Evolutionary conservation across 1,140 invertebrate genomes (phyloP).

Genomic region (Ectropis grisescens): DNA sequence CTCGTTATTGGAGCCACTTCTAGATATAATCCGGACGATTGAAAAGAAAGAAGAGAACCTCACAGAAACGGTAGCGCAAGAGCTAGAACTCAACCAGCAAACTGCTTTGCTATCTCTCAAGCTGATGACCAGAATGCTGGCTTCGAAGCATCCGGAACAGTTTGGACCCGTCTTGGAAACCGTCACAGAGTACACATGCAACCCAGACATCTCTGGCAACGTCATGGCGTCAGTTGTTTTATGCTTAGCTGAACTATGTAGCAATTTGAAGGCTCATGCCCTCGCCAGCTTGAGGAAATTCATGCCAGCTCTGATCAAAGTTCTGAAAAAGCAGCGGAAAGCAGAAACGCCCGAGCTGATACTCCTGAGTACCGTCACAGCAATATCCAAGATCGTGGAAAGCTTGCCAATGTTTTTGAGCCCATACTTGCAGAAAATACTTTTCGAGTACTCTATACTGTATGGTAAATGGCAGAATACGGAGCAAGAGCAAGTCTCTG

Average conservation of each 20-base stretch:
- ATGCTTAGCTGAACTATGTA: constrained; percentile 85
- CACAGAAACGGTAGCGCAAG: constrained; percentile 59
- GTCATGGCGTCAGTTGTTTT: constrained; percentile 82
- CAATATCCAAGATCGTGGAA: constrained; percentile 85
- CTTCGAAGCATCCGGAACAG: constrained; percentile 71
- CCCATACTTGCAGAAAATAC: constrained; percentile 83
- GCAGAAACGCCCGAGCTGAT: constrained; percentile 68
- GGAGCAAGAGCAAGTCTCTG: constrained; percentile 65
- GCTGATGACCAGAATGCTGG: constrained; percentile 80
- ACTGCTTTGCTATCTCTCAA: constrained; percentile 86
- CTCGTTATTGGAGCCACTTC: constrained; percentile 73
- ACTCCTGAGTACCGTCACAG: constrained; percentile 74
- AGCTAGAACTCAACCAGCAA: constrained; percentile 80
- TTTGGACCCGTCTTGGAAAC: constrained; percentile 77
- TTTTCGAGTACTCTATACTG: constrained; percentile 75
- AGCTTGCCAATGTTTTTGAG: constrained; percentile 85
- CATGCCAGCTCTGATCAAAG: constrained; percentile 81
- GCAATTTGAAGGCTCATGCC: constrained; percentile 79
- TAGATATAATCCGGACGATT: constrained; percentile 75
- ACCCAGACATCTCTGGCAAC: constrained; percentile 74
- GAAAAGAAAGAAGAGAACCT: constrained; percentile 35
- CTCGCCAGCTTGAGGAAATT: constrained; percentile 81
- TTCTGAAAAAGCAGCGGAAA: constrained; percentile 66
- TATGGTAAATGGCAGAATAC: constrained; percentile 64
- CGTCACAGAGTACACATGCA: constrained; percentile 73